These are phyloP conservation scores for Noctilio leporinus DNA, from an alignment of 2,113 vertebrate genomes.

Conservation along the genomic window DNA sequence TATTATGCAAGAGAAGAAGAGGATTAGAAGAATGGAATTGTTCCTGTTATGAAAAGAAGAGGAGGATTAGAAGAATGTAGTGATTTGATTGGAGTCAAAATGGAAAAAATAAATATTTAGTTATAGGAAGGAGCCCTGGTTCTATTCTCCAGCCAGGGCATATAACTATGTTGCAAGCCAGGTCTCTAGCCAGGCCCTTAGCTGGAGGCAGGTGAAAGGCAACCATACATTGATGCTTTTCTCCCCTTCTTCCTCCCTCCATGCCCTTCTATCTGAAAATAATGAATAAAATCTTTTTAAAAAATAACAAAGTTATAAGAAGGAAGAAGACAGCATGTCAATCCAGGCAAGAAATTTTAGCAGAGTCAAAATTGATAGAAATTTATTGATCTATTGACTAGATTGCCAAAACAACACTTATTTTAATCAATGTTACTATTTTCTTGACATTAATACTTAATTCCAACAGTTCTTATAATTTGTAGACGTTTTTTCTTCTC, in stretches of 20 bases:
- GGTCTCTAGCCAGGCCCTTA: no score
- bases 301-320: not conserved
- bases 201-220: no score
- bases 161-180: no score
- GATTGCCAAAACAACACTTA: not conserved
- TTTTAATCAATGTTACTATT: not conserved
- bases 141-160: no score
- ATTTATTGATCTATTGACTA: constrained; percentile 19
- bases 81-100: not conserved
- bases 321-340: not conserved
- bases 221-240: no score
- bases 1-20: not conserved
- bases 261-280: no score
- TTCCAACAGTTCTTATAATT: not conserved
- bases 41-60: not conserved
- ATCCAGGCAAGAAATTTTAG: not conserved
- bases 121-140: no score
- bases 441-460: not conserved
- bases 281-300: no score
- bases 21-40: not conserved
- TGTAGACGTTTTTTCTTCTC: not conserved
- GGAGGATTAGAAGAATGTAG: not conserved
- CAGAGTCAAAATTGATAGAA: not conserved
- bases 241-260: no score
- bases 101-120: not conserved